Conservation (phyloP, 2,113 vertebrate species). For the Lamprologus tigripictilis region DNA sequence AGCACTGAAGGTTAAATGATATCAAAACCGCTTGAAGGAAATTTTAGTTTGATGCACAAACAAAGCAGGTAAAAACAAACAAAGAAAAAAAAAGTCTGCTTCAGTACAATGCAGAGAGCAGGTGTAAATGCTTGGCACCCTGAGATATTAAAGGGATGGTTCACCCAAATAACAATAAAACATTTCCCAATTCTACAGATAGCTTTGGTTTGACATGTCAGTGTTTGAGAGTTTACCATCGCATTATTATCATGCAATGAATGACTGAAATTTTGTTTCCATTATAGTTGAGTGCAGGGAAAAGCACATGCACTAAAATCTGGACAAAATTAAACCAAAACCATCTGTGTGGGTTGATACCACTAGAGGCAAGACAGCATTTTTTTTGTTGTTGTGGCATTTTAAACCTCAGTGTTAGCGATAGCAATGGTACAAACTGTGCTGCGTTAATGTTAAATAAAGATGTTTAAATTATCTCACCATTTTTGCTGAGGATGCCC, state of each 20-base stretch:
- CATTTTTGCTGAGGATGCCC: background rate
- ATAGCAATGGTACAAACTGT: background rate
- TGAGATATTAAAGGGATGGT: background rate
- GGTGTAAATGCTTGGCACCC: conserved; percentile 5
- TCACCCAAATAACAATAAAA: background rate
- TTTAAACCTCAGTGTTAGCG: background rate
- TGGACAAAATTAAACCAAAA: background rate
- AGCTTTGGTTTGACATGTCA: background rate
- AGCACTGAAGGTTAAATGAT: background rate
- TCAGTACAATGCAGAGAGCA: background rate
- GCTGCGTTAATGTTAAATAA: background rate
- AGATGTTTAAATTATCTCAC: background rate
- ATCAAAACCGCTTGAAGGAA: background rate
- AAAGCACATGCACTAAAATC: background rate
- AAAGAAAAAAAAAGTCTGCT: background rate
- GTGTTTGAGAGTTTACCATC: background rate
- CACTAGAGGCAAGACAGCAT: background rate
- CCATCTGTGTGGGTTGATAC: background rate
- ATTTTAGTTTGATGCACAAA: background rate
- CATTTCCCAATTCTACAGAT: background rate
- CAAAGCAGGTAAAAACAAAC: background rate
- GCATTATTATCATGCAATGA: background rate
- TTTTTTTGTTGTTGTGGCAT: background rate
- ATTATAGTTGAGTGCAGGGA: background rate
- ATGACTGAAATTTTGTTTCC: background rate